Percentiles rank a stretch among this genome's conserved stretches.
These are phyloP conservation scores for Pionites leucogaster DNA, from an alignment of 2,113 vertebrate species.

Conservation along the genomic window DNA sequence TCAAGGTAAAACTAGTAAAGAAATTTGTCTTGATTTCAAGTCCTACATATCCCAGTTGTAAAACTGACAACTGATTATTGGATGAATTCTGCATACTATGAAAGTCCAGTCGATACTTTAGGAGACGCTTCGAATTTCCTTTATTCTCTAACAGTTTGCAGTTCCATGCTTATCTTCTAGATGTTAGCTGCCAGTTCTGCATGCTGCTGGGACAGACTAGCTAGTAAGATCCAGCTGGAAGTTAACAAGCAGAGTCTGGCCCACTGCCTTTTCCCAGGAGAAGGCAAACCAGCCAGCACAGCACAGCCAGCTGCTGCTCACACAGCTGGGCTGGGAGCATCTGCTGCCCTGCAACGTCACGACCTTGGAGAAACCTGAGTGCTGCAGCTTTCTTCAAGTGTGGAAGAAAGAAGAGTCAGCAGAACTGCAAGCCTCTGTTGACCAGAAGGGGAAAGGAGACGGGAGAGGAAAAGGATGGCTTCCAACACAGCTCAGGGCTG, in stretches of 20 bases:
- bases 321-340: conserved; percentile 19
- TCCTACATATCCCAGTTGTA: neutral
- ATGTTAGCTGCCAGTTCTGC: neutral
- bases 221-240: neutral
- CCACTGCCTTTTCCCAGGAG: neutral
- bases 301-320: neutral
- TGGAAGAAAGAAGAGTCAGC: neutral
- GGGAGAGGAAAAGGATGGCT: neutral
- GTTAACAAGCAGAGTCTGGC: neutral
- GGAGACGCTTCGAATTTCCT: neutral
- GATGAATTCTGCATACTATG: neutral
- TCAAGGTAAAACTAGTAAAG: neutral
- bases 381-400: neutral
- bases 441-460: neutral
- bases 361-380: neutral
- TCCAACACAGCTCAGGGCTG: neutral
- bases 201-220: neutral
- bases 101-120: neutral
- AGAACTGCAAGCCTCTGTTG: neutral
- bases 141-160: neutral
- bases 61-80: neutral
- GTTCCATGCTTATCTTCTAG: neutral
- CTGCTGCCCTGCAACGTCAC: rapidly evolving
- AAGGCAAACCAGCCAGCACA: neutral
- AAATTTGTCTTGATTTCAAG: neutral